Evolutionary conservation across 1,140 invertebrate species (phyloP).

Genomic region (Penaeus indicus): DNA sequence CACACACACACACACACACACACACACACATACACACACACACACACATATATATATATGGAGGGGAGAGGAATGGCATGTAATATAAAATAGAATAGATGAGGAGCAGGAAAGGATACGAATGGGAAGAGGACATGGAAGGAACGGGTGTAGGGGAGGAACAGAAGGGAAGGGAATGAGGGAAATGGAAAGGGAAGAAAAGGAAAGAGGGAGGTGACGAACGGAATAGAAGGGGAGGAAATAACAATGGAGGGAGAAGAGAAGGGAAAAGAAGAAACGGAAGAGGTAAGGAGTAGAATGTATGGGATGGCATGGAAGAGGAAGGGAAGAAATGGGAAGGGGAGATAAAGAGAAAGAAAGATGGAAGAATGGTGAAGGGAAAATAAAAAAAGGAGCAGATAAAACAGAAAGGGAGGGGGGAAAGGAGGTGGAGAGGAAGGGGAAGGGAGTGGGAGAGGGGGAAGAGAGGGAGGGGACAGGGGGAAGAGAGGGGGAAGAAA

Average conservation of each 20-base stretch:
- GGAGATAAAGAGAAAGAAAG: background rate
- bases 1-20: background rate
- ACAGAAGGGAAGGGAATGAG: too few species aligned
- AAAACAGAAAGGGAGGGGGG: too few species aligned
- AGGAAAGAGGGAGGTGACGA: too few species aligned
- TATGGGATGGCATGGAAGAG: background rate
- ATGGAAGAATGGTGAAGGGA: background rate
- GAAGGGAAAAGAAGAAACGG: too few species aligned
- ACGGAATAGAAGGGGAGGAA: background rate
- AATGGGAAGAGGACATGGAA: background rate
- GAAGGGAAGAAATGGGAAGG: background rate
- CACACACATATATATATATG: constrained; percentile 14
- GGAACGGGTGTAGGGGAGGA: too few species aligned
- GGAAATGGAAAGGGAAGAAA: too few species aligned
- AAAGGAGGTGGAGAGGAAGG: too few species aligned
- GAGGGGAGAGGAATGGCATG: too few species aligned
- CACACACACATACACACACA: constrained; percentile 12
- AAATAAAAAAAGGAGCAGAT: too few species aligned
- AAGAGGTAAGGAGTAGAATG: background rate
- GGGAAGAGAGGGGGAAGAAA: too few species aligned
- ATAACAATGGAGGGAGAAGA: background rate
- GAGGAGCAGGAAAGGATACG: background rate
- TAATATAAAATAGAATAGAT: background rate
- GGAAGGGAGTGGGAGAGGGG: too few species aligned
- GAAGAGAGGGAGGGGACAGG: too few species aligned